These are phyloP conservation scores for Tautogolabrus adspersus DNA, from an alignment of 2,113 vertebrate genomes.

Conservation along the genomic window DNA sequence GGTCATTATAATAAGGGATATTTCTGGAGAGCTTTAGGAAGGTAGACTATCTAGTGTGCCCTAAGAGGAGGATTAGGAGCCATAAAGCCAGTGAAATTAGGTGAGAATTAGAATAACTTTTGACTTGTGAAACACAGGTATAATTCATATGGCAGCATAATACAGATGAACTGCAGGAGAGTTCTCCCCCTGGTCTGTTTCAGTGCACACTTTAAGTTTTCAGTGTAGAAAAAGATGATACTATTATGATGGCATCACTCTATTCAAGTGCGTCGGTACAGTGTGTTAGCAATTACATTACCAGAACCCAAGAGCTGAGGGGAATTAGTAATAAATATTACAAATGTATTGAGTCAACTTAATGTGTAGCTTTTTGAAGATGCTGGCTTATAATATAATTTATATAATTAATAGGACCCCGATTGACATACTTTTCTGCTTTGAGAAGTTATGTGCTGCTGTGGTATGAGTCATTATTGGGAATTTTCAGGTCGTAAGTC, in stretches of 20 bases:
- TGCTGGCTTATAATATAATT: too few species aligned
- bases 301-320: neutral
- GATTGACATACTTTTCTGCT: too few species aligned
- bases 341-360: too few species aligned
- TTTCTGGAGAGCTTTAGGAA: slow-evolving; percentile 7
- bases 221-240: too few species aligned
- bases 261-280: neutral
- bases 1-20: neutral
- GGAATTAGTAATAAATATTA: neutral
- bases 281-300: neutral
- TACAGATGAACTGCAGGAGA: neutral
- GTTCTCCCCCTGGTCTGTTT: neutral
- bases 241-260: neutral
- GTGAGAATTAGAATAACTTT: neutral
- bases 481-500: too few species aligned
- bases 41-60: neutral
- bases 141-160: neutral
- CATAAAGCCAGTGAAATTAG: neutral
- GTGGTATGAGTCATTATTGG: too few species aligned
- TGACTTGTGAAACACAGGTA: neutral
- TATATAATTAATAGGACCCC: too few species aligned
- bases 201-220: too few species aligned
- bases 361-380: too few species aligned
- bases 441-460: too few species aligned
- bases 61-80: neutral